These are phyloP conservation scores for Nasonovia ribisnigri DNA, from an alignment of 2,888 invertebrate genomes.

Conservation along the genomic window DNA sequence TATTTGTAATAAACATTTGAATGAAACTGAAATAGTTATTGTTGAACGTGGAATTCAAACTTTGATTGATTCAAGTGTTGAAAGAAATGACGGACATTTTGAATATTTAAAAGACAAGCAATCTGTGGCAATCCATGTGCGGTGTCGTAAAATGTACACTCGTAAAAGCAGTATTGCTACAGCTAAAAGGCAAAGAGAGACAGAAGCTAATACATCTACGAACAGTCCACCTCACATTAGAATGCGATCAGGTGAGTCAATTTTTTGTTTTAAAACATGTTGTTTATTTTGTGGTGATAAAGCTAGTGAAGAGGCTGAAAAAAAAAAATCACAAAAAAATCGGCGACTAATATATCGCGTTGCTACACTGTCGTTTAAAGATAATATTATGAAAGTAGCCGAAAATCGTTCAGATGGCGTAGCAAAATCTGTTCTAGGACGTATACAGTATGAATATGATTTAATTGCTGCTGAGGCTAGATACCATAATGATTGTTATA, in stretches of 20 bases:
- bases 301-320: not conserved
- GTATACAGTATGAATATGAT: not conserved
- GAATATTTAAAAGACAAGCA: slow-evolving; percentile 17
- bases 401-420: not conserved
- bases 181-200: not conserved
- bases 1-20: slow-evolving; percentile 3
- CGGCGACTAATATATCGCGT: slow-evolving; percentile 15
- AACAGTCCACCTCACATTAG: not conserved
- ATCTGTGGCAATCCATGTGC: not conserved
- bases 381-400: not conserved
- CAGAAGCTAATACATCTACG: not conserved
- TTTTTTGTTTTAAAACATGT: not conserved
- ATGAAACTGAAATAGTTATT: slow-evolving; percentile 9
- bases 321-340: not conserved
- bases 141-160: slow-evolving; percentile 25
- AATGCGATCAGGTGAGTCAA: not conserved
- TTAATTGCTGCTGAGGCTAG: slow-evolving; percentile 29
- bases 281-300: not conserved
- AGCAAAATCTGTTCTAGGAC: not conserved
- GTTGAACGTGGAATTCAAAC: not conserved
- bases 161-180: slow-evolving; percentile 26
- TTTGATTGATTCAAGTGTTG: slow-evolving; percentile 14
- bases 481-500: slow-evolving; percentile 30
- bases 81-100: slow-evolving; percentile 11
- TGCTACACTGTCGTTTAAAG: slow-evolving; percentile 26